phyloP scores from a whole-genome alignment of 2,888 invertebrate genomes.

The Chrysina gloriosa region DNA sequence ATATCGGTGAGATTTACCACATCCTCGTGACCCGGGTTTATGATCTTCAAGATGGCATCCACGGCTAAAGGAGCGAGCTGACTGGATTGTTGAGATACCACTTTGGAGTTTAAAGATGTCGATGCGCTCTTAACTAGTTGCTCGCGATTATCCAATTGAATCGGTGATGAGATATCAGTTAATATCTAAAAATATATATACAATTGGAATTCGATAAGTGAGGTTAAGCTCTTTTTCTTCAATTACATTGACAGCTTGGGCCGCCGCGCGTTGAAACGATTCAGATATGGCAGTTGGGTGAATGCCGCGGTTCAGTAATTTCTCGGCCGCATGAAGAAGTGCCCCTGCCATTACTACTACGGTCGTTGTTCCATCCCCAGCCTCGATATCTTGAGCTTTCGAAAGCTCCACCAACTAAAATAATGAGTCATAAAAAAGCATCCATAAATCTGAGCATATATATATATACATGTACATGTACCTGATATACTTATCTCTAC shows the following conservation, averaged over 20 bases:
- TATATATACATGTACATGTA: too few species aligned
- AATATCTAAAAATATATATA: conserved; percentile 71
- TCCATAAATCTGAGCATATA: background rate
- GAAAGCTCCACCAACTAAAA: conserved; percentile 94
- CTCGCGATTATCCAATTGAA: conserved; percentile 87
- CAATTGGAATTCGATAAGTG: conserved; percentile 46
- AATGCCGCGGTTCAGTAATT: conserved; percentile 91
- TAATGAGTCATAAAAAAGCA: conserved; percentile 3
- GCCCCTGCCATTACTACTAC: conserved; percentile 98
- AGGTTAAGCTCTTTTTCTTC: background rate
- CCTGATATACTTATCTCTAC: too few species aligned
- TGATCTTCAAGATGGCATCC: conserved; percentile 88
- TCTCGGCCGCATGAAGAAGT: conserved; percentile 92
- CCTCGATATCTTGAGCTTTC: conserved; percentile 98
- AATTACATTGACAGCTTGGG: conserved; percentile 73
- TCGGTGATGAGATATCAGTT: conserved; percentile 84
- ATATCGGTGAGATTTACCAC: conserved; percentile 94
- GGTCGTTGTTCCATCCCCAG: conserved; percentile 99
- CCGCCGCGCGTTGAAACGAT: conserved; percentile 90
- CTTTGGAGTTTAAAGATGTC: conserved; percentile 98
- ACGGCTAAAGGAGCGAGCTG: conserved; percentile 97
- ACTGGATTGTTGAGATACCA: conserved; percentile 97
- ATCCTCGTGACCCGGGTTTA: conserved; percentile 66
- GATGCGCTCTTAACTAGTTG: conserved; percentile 94
- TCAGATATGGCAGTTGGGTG: conserved; percentile 98